Evolutionary conservation across 92 coral and sea anemone species (phyloP), one percentile per base, ranked within the genome.

Genomic region (Pocillopora grandis): DNA sequence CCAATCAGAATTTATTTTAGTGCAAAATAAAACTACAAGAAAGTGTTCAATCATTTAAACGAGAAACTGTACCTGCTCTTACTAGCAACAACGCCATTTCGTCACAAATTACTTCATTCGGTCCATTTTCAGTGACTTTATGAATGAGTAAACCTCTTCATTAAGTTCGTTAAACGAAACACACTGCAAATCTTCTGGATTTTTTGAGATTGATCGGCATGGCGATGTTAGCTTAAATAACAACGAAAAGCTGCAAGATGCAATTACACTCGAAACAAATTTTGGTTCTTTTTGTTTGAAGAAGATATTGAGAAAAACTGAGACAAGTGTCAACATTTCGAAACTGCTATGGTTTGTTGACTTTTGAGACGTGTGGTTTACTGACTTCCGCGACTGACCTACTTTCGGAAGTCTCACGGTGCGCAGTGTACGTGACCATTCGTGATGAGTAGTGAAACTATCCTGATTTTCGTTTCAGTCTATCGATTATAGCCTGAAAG

Each of bases 41-140:
- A 17, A 10, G 8, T 23, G 19, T 17, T 76, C 5, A 62, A 18
- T 57, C 13, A 61, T 12, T 12, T 61, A 10, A 56, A n/a, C 10
- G 19, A 0, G 17, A 17, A 37, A 83, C 55, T 23, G 13, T 85
- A 85, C 88, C 88, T 85, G 84, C 88, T 65, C 84, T 57, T 76
- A 76, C 84, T 36, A 85, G 84, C 83, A 68, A 78, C 70, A 75
- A 75, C 27, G 23, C 4, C 4, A 31, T 15, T 73, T 73, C 62
- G 12, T 36, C 52, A 31, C 55, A 8, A 73, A 73, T 23, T 55
- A 14, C 35, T 19, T 75, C 55, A 31, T 75, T 65, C 37, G 37
- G 37, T 56, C 31, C 79, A 15, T 61, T 61, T 75, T 75, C 37
- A 23, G 21, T 37, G 65, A 75, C 31, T 15, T 18, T 17, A 72